Percentiles rank a stretch among this genome's conserved stretches.
These are phyloP conservation scores for Phalera bucephala DNA, from an alignment of 2,888 invertebrate species.

Conservation along the genomic window DNA sequence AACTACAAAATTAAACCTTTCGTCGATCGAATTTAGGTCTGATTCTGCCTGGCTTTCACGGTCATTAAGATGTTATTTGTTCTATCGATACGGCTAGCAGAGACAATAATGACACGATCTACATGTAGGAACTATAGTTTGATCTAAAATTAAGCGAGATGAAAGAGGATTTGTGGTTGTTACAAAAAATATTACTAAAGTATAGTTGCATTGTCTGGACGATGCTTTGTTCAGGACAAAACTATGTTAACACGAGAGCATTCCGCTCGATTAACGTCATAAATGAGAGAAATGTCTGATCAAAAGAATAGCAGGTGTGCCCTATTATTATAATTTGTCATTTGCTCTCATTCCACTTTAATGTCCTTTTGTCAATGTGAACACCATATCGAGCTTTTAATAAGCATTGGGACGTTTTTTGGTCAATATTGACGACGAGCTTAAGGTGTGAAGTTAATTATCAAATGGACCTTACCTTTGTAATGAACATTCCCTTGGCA, in stretches of 20 bases:
- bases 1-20: conserved; percentile 31
- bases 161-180: conserved; percentile 76
- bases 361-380: conserved; percentile 62
- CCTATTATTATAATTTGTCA: conserved; percentile 80
- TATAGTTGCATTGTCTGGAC: conserved; percentile 68
- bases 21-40: conserved; percentile 36
- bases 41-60: conserved; percentile 20
- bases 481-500: conserved; percentile 26
- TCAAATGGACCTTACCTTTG: conserved; percentile 19
- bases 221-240: conserved; percentile 71
- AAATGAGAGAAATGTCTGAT: conserved; percentile 82
- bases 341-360: conserved; percentile 64
- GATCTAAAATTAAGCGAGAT: conserved; percentile 80
- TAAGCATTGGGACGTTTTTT: conserved; percentile 21
- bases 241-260: conserved; percentile 73
- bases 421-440: conserved; percentile 41
- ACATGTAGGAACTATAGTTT: conserved; percentile 79
- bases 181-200: conserved; percentile 79
- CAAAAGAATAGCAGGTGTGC: conserved; percentile 82
- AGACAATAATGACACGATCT: conserved; percentile 79
- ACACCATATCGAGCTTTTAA: conserved; percentile 42
- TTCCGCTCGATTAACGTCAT: conserved; percentile 80
- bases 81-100: conserved; percentile 45
- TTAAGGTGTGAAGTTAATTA: conserved; percentile 34
- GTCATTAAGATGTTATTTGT: conserved; percentile 42